Percentiles rank a stretch among this genome's conserved stretches.
These are phyloP conservation scores for Meghimatium bilineatum DNA, from an alignment of 2,888 invertebrate genomes.

Conservation along the genomic window DNA sequence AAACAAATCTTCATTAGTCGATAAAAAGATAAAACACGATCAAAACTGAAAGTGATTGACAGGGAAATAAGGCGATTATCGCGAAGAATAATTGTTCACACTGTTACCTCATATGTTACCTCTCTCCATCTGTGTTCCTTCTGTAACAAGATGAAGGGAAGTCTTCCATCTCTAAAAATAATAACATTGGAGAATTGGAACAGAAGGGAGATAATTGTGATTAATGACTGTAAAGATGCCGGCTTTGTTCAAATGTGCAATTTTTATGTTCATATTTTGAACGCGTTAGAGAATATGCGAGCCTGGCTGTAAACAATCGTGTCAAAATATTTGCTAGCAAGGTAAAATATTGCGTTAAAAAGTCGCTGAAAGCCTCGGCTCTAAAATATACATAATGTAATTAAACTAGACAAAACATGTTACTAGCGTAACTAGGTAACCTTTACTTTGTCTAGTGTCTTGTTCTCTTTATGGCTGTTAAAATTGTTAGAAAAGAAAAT, in stretches of 20 bases:
- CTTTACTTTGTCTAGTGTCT: no score
- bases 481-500: no score
- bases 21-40: conserved; percentile 2
- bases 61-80: neutral
- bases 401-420: neutral
- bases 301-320: neutral
- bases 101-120: neutral
- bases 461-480: no score
- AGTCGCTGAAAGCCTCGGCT: neutral
- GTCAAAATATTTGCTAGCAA: neutral
- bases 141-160: no score
- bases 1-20: neutral
- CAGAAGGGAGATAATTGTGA: conserved; percentile 19
- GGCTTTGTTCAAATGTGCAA: neutral
- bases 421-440: no score
- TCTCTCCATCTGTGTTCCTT: no score
- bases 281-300: neutral
- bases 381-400: neutral
- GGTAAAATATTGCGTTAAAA: neutral
- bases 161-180: neutral
- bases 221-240: neutral
- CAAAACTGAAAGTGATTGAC: neutral
- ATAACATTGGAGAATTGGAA: neutral
- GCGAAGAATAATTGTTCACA: neutral
- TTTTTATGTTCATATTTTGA: conserved; percentile 5